Base-by-base conservation (phyloP, 2,888 invertebrate genomes). In the Blastobasis adustella region DNA sequence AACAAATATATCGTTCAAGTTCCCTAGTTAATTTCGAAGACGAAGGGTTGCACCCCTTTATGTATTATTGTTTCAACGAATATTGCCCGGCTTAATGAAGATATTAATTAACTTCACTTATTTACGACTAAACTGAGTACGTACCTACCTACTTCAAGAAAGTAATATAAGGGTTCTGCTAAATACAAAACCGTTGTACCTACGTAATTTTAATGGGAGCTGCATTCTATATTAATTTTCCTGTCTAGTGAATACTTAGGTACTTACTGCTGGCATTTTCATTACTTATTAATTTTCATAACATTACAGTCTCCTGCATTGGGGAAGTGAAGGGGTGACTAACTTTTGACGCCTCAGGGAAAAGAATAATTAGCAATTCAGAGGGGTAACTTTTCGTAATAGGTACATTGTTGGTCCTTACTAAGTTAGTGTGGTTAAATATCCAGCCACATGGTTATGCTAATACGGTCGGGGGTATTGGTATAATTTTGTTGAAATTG, bases 61-160 rank as follows among this genome's bases (percentile, higher is more conserved):
- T 54, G 57, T 70, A 67, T 72, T 69, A 76, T 74, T 77, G 72
- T 74, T 72, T 69, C 65, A 64, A 65, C 62, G 69, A 74, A 75
- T 74, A 73, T 72, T 71, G 62, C 67, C 59, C 62, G 58, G 66
- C 67, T 67, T 71, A 73, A 73, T 77, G 69, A 74, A 73, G 73
- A 71, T 72, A 76, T 76, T 78, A 76, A 76, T 78, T 76, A 76
- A 67, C 63, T 75, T 78, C 68, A 67, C 68, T 76, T 75, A 73
- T 71, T 75, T 70, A 71, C 59, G 63, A 69, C 58, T 58, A 61
- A 23, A 23, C 23, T 23, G 23, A 23, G 23, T 23, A 23, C 2
- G 23, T 23, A 23, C 23, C 1, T 23, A 23, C 23, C 23, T 23
- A 23, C 23, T 23, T 23, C 23, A 23, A 23, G 23, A 23, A 23